Conservation (phyloP, 2,113 vertebrate species). For the Tursiops truncatus region DNA sequence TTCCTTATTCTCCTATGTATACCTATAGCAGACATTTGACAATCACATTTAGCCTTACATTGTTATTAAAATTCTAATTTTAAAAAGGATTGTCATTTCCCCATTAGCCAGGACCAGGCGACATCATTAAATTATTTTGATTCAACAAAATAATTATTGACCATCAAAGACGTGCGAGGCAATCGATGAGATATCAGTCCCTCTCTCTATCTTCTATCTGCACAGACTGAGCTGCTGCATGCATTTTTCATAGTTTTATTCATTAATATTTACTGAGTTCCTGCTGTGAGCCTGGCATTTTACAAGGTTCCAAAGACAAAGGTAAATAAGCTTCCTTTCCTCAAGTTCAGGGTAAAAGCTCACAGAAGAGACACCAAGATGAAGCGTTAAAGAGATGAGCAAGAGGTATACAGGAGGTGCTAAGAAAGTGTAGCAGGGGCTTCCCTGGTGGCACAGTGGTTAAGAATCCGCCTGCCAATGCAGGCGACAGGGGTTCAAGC, state of each 20-base stretch:
- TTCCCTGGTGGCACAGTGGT: no score
- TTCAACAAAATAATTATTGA: not conserved
- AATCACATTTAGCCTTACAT: not conserved
- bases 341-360: not conserved
- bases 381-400: not conserved
- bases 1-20: not conserved
- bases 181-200: not conserved
- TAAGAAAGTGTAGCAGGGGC: not conserved
- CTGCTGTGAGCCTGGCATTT: constrained; percentile 12
- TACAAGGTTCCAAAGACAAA: not conserved
- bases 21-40: not conserved
- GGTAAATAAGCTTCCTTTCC: not conserved
- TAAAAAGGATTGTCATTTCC: not conserved
- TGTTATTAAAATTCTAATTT: not conserved
- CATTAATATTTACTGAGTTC: constrained; percentile 31
- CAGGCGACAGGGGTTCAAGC: no score
- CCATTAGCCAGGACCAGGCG: not conserved
- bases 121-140: constrained; percentile 16
- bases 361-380: not conserved
- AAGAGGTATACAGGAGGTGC: not conserved
- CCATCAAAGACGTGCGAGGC: not conserved
- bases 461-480: no score
- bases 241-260: constrained; percentile 27
- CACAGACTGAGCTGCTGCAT: not conserved
- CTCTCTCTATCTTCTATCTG: not conserved